Base-by-base conservation (phyloP, 2,888 invertebrate genomes). In the Drosophila niveifrons region DNA sequence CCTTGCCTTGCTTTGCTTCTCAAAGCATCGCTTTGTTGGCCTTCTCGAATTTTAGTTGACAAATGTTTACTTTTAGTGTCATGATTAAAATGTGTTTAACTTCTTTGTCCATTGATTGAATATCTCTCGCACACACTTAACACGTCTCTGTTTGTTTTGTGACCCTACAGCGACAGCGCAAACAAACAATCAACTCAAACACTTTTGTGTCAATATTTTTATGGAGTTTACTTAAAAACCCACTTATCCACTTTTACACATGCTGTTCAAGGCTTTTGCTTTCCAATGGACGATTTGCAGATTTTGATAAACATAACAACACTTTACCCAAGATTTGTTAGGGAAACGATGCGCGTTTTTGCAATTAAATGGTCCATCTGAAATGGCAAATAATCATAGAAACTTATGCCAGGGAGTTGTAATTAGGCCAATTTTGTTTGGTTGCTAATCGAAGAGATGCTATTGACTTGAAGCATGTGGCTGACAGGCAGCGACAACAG, bases 51-150 rank as follows among this genome's bases (percentile, higher is more conserved):
- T 86, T 78, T 64, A 79, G 83, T 74, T 83, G 84, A 80, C 61
- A 78, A 78, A 71, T 84, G 89, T 84, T 84, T 89, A 76, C 89
- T 71, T 74, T 84, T 59, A 79, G 75, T 73, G 77, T 72, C 79
- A 79, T 85, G 89, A 85, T 85, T 89, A 88, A 89, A 85, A 89
- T 89, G 79, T 89, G 82, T 87, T 85, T 88, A 89, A 84, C 82
- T 87, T 77, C 88, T 87, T 89, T 89, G 77, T 71, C 56, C 56
- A 82, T 77, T 84, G 88, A 85, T 85, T 79, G 89, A 87, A 82
- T 84, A 78, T 67, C 66, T 57, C 7, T 15, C 13, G 28, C 28
- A 44, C 59, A 51, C 62, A 56, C 63, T 52, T 48, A 43, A 56
- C 65, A 56, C 65, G 41, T 13, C 34, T 23, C 6, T 28, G 52